These are phyloP conservation scores for Synanceia verrucosa DNA, from an alignment of 2,797 vertebrate genomes.

Conservation along the genomic window DNA sequence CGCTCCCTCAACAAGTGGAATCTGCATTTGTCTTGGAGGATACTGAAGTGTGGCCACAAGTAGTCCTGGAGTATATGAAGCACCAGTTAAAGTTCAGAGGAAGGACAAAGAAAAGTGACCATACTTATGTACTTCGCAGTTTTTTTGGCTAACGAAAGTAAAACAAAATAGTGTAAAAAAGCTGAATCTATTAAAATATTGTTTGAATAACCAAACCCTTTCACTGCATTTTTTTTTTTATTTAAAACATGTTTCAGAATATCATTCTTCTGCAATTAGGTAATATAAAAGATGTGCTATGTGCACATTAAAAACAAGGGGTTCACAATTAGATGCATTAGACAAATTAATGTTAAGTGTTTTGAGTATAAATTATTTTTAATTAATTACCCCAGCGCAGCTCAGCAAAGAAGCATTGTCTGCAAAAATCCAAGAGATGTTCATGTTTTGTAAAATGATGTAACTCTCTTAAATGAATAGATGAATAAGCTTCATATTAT, in stretches of 20 bases:
- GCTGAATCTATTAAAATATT: constrained; percentile 48
- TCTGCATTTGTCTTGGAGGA: constrained; percentile 42
- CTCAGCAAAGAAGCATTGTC: neutral
- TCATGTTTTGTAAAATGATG: neutral
- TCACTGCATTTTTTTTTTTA: neutral
- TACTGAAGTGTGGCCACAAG: constrained; percentile 53
- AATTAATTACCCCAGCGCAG: neutral
- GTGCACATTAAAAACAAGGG: neutral
- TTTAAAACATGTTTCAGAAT: neutral
- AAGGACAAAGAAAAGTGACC: constrained; percentile 72
- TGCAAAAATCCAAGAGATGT: neutral
- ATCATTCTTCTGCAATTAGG: neutral
- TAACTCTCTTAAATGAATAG: no score
- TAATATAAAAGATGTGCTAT: neutral
- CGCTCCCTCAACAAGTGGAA: constrained; percentile 33
- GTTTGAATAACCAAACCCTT: neutral
- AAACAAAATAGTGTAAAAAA: neutral
- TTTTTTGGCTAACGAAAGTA: constrained; percentile 18
- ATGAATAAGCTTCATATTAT: neutral
- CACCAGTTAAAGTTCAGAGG: constrained; percentile 69
- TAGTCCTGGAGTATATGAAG: constrained; percentile 65
- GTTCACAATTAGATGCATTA: neutral
- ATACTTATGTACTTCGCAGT: constrained; percentile 2
- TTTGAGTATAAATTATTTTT: neutral
- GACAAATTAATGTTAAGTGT: neutral